phyloP scores from a whole-genome alignment of 2,113 vertebrate species.

The Gallinago paraguaiae region DNA sequence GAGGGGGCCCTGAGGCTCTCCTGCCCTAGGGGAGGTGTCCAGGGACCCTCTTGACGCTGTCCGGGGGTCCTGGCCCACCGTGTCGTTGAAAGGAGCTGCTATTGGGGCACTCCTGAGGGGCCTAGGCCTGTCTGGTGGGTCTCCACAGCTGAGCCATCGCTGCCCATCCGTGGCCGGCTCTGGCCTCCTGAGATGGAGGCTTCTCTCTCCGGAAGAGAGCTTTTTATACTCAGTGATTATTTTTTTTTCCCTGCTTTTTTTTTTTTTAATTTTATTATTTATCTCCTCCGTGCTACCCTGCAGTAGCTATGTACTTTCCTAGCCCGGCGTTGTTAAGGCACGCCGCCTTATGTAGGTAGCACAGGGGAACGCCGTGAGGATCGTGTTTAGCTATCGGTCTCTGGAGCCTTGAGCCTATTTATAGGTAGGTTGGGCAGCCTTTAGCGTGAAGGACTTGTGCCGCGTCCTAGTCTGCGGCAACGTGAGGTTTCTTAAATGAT shows the following conservation, averaged over 20 bases:
- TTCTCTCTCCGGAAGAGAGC: not conserved
- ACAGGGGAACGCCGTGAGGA: not conserved
- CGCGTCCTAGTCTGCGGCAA: accelerated
- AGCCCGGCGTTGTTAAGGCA: not conserved
- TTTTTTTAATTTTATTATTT: not conserved
- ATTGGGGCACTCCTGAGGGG: accelerated
- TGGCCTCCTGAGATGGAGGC: not conserved
- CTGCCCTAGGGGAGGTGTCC: not conserved
- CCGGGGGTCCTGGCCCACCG: accelerated
- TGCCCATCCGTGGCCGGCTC: not conserved
- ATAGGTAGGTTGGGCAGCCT: conserved; percentile 2
- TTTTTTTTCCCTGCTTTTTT: too few species aligned
- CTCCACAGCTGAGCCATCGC: not conserved
- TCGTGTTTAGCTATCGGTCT: not conserved
- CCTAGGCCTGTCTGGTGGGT: not conserved
- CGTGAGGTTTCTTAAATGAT: accelerated
- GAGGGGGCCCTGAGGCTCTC: not conserved
- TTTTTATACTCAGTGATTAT: not conserved
- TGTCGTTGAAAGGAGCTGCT: accelerated
- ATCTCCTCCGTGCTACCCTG: not conserved
- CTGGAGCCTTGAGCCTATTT: conserved; percentile 48
- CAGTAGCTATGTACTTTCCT: not conserved
- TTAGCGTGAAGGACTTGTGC: not conserved
- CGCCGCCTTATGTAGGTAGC: not conserved
- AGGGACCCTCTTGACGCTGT: not conserved